A percentile compares a stretch with the other conserved stretches of the same genome.
Evolutionary conservation across 2,888 invertebrate genomes (phyloP).

Genomic region (Drosophila prolongata): DNA sequence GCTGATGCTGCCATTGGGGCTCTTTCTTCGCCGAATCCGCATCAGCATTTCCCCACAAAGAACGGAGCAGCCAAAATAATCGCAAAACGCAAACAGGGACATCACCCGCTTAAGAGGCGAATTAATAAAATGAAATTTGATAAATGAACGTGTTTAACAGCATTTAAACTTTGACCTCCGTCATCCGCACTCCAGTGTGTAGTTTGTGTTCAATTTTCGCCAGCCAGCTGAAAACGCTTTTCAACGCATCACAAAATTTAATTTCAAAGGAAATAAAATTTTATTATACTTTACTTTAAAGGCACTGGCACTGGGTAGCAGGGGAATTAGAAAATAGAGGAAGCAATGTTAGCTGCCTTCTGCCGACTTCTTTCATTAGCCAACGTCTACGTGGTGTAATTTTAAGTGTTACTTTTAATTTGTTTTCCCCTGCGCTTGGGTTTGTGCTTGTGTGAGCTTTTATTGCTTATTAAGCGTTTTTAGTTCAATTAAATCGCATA

Average conservation of each 20-base stretch:
- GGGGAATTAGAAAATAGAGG: neutral
- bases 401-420: slow-evolving; percentile 77
- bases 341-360: slow-evolving; percentile 8
- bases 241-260: slow-evolving; percentile 74
- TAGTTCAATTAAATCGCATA: slow-evolving; percentile 78
- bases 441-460: slow-evolving; percentile 55
- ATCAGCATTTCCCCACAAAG: slow-evolving; percentile 7
- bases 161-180: slow-evolving; percentile 57
- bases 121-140: slow-evolving; percentile 66
- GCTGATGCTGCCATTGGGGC: slow-evolving; percentile 31
- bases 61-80: neutral
- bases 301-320: slow-evolving; percentile 26
- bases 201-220: slow-evolving; percentile 31
- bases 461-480: slow-evolving; percentile 78
- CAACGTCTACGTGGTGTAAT: slow-evolving; percentile 71
- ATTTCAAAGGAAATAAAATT: slow-evolving; percentile 74
- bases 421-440: slow-evolving; percentile 45
- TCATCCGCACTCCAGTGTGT: slow-evolving; percentile 13
- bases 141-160: slow-evolving; percentile 64
- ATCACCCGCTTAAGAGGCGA: slow-evolving; percentile 33
- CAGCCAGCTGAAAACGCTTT: slow-evolving; percentile 54
- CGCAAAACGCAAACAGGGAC: slow-evolving; percentile 15
- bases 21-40: slow-evolving; percentile 26
- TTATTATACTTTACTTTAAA: slow-evolving; percentile 63
- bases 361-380: slow-evolving; percentile 67